These are phyloP conservation scores for Sisyra terminalis DNA, from an alignment of 2,888 invertebrate species.

Conservation along the genomic window DNA sequence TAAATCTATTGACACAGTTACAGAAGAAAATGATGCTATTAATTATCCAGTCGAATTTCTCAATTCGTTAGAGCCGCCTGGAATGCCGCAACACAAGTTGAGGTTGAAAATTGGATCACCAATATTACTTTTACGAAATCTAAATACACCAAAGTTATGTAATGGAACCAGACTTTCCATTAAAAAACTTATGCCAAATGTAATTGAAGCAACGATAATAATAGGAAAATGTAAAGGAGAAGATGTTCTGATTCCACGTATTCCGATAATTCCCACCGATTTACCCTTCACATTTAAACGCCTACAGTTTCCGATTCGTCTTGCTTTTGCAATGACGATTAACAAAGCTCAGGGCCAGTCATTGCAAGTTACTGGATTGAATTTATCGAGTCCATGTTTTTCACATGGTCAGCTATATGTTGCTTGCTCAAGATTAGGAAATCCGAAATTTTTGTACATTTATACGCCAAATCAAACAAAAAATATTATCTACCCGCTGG, in stretches of 20 bases:
- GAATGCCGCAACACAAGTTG: slow-evolving; percentile 13
- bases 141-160: slow-evolving; percentile 16
- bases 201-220: slow-evolving; percentile 16
- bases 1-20: slow-evolving; percentile 17
- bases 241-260: slow-evolving; percentile 16
- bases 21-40: slow-evolving; percentile 17
- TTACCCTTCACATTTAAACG: slow-evolving; percentile 14
- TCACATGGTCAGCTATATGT: slow-evolving; percentile 17
- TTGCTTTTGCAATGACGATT: slow-evolving; percentile 17
- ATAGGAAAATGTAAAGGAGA: slow-evolving; percentile 17
- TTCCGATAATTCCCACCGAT: slow-evolving; percentile 13
- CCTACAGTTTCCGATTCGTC: slow-evolving; percentile 16
- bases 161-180: slow-evolving; percentile 16
- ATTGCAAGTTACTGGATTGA: slow-evolving; percentile 13
- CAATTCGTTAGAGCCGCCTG: slow-evolving; percentile 15
- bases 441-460: neutral
- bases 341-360: slow-evolving; percentile 18
- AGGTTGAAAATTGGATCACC: slow-evolving; percentile 15
- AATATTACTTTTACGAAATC: slow-evolving; percentile 15
- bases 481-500: neutral
- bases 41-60: slow-evolving; percentile 20
- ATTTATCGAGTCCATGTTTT: slow-evolving; percentile 14
- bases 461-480: neutral
- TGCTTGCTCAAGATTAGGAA: slow-evolving; percentile 12
- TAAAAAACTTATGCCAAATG: slow-evolving; percentile 15